Base-by-base conservation (phyloP, 2,888 invertebrate genomes). In the Drosophila prostipennis region DNA sequence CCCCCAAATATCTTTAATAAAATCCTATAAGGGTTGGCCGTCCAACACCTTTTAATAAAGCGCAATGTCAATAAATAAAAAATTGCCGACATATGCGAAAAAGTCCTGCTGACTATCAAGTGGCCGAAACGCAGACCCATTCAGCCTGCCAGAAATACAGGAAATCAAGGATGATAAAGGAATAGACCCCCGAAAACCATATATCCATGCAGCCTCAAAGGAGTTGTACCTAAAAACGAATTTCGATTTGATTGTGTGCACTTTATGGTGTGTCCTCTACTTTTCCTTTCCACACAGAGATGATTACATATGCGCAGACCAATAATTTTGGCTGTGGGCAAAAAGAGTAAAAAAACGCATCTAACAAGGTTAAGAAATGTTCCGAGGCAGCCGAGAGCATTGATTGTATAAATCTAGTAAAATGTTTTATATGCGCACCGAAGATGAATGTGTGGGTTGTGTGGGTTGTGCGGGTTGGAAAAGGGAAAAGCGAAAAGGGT, bases 251-350 rank as follows among this genome's bases (percentile, higher is more conserved):
- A 83, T 83, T 83, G 83, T 83, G 78, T 80, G 79, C 85, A 82
- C 84, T 82, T 84, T 80, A 81, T 80, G 80, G 77, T 68, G 73
- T 74, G 80, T 71, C 77, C 80, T 67, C 78, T 34, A 49, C 2
- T 26, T 26, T 26, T 26, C 6, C 26, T 36, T 34, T 26, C 56
- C 70, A 42, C 74, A 67, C 74, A 68, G 58, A 81, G 74, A 83
- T 83, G 84, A 80, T 85, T 89, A 88, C 89, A 89, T 89, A 90
- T 89, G 90, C 86, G 89, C 90, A 89, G 89, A 90, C 89, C 89
- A 89, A 90, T 87, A 90, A 90, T 89, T 90, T 87, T 79, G 48
- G 53, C 56, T 46, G 58, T 48, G 48, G 26, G 36, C 34, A 14
- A 54, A 46, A 49, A 26, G 14, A 43, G 55, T 42, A 46, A 63